Conservation (phyloP, 2,113 vertebrate species). For the Dissostichus mawsoni region DNA sequence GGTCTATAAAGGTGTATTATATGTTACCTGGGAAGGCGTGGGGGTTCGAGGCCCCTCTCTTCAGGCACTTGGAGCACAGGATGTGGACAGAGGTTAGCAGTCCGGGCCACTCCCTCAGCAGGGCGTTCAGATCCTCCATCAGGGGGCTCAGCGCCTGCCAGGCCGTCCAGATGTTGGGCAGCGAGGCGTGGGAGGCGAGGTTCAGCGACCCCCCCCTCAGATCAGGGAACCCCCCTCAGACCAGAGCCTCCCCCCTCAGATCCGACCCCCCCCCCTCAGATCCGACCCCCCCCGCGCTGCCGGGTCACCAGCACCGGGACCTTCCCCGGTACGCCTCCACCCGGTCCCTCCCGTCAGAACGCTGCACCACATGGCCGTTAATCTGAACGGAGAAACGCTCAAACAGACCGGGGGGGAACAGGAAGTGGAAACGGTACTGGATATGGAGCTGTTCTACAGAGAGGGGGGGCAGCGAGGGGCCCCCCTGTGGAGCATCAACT, state of each 20-base stretch:
- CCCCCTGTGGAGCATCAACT: constrained; percentile 84
- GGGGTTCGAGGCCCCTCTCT: no score
- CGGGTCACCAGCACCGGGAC: constrained; percentile 94
- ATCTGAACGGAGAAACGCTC: constrained; percentile 95
- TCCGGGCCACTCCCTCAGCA: constrained; percentile 97
- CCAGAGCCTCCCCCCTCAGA: no score
- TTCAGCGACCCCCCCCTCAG: constrained; percentile 89
- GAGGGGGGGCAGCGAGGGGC: constrained; percentile 82
- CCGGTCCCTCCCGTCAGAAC: constrained; percentile 91
- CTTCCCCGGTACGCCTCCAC: constrained; percentile 95
- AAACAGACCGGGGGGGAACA: constrained; percentile 95
- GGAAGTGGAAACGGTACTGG: constrained; percentile 94
- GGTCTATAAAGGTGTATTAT: no score
- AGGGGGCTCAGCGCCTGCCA: constrained; percentile 98
- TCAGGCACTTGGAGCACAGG: constrained; percentile 94
- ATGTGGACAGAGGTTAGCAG: constrained; percentile 94
- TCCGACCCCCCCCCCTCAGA: constrained; percentile 75
- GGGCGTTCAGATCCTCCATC: constrained; percentile 94
- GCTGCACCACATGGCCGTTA: constrained; percentile 95
- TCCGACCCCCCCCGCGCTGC: constrained; percentile 83
- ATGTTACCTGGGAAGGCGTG: no score
- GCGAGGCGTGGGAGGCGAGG: constrained; percentile 94
- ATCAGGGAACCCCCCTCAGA: constrained; percentile 65
- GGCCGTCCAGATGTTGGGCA: constrained; percentile 99
- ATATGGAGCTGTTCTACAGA: constrained; percentile 95